Conservation (phyloP, 2,113 vertebrate species). For the Hyperoodon ampullatus region DNA sequence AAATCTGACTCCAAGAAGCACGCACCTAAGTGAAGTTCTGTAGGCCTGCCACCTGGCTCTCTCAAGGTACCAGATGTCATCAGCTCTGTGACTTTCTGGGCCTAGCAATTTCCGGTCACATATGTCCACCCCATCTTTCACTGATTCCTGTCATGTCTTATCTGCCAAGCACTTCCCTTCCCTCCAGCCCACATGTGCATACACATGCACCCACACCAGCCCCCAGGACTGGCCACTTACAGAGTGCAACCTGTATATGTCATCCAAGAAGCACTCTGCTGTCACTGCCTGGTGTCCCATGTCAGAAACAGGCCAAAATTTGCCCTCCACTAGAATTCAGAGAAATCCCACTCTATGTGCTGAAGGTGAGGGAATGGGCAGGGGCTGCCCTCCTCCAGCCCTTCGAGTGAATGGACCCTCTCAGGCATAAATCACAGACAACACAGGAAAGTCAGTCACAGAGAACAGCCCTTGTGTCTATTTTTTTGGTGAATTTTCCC, state of each 20-base stretch:
- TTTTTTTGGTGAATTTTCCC: not conserved
- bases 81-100: not conserved
- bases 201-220: not conserved
- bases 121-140: not conserved
- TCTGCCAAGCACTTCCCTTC: not conserved
- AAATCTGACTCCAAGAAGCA: constrained; percentile 17
- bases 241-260: not conserved
- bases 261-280: not conserved
- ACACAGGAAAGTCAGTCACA: constrained; percentile 1
- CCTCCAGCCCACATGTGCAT: not conserved
- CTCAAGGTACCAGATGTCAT: not conserved
- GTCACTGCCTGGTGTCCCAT: not conserved
- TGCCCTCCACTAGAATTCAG: not conserved
- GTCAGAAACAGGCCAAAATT: not conserved
- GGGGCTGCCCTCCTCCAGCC: not conserved
- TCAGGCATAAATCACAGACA: not conserved
- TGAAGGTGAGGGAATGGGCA: not conserved
- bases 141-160: not conserved
- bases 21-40: not conserved
- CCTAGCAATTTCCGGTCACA: not conserved
- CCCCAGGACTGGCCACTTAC: not conserved
- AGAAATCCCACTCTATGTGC: not conserved
- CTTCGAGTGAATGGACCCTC: not conserved
- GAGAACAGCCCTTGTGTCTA: not conserved
- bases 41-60: not conserved